phyloP scores from a whole-genome alignment of 1,140 invertebrate species.

The Drosophila sturtevanti region DNA sequence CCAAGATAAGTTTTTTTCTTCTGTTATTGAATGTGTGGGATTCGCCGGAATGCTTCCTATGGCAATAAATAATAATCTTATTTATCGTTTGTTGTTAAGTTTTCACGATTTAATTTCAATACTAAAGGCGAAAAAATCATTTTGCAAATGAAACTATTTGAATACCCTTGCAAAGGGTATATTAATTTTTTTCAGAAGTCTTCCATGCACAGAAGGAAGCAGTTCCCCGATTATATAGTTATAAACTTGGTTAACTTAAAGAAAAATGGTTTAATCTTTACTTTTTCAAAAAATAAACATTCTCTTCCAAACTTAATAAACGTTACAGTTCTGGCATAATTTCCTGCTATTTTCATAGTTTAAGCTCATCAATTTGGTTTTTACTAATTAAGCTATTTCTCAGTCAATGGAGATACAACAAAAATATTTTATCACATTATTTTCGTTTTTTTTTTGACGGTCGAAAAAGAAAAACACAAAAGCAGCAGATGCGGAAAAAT shows the following conservation, averaged over 20 bases:
- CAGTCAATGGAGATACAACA: constrained; percentile 25
- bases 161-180: too few species aligned
- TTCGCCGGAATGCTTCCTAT: neutral
- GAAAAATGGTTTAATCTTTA: too few species aligned
- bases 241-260: too few species aligned
- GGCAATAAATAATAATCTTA: neutral
- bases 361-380: neutral
- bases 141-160: too few species aligned
- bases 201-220: too few species aligned
- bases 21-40: neutral
- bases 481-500: constrained; percentile 70
- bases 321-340: too few species aligned
- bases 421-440: constrained; percentile 24
- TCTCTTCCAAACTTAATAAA: too few species aligned
- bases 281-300: too few species aligned
- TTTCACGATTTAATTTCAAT: too few species aligned
- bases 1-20: neutral
- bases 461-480: constrained; percentile 35
- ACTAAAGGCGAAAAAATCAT: too few species aligned
- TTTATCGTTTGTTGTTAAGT: constrained; percentile 33
- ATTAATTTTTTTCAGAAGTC: too few species aligned
- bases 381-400: constrained; percentile 46
- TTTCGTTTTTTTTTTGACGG: neutral
- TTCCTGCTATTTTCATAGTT: constrained; percentile 29
- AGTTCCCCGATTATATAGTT: too few species aligned